Conservation (phyloP, 2,888 invertebrate genomes). For the Liopterus haemorrhoidalis region DNA sequence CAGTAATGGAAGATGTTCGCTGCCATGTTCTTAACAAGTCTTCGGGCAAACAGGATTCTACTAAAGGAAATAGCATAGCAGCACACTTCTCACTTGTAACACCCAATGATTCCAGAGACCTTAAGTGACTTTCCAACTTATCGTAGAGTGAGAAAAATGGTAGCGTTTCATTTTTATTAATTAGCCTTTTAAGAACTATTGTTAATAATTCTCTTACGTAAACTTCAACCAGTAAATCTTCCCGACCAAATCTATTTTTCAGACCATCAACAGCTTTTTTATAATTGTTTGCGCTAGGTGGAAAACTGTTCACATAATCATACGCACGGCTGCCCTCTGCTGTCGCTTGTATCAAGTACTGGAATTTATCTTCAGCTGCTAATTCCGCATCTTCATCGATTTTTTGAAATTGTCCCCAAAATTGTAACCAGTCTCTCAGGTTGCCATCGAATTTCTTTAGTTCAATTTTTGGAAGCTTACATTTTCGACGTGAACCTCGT, state of each 20-base stretch:
- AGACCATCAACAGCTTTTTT: constrained; percentile 2
- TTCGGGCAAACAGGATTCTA: constrained; percentile 12
- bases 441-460: constrained; percentile 1
- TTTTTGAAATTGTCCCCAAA: constrained; percentile 7
- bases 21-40: constrained; percentile 3
- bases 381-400: background rate
- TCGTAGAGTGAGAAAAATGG: constrained; percentile 3
- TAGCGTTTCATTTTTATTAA: background rate
- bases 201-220: constrained; percentile 4
- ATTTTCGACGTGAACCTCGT: too few species aligned
- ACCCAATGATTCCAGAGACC: constrained; percentile 9
- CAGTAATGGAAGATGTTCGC: too few species aligned
- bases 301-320: constrained; percentile 9
- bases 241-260: constrained; percentile 8
- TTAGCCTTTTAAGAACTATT: background rate
- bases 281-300: constrained; percentile 7
- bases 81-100: constrained; percentile 12
- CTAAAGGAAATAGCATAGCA: constrained; percentile 14
- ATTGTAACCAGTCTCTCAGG: constrained; percentile 3
- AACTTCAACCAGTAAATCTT: constrained; percentile 6
- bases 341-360: background rate
- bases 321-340: background rate
- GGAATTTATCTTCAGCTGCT: background rate
- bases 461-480: constrained; percentile 2
- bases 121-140: constrained; percentile 8